Evolutionary conservation across 2,888 invertebrate genomes (phyloP), one percentile per base, ranked within the genome.

Genomic region (Cosmopolites sordidus): DNA sequence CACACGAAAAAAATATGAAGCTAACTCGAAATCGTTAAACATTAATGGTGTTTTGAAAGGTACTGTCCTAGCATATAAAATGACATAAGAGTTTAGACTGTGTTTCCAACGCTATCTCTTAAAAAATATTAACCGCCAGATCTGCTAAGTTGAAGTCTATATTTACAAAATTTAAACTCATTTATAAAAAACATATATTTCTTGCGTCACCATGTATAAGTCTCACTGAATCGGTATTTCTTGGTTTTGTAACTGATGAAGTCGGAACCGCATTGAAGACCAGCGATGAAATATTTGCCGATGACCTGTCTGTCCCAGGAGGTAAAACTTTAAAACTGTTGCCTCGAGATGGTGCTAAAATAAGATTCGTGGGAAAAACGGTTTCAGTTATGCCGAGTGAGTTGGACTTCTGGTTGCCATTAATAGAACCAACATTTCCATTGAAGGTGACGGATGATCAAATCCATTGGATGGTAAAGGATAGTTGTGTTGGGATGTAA

Each of bases 391-490:
- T 17, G 27, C 44, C 14, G 47, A 6, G 4, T 57, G 57, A 53
- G 16, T 17, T 2, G 57, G 57, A 1, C 57, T 53, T n/a, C 16
- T 57, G 30, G 52, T 57, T 16, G 45, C 16, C 4, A 57, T 57
- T 40, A 57, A 53, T n/a, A 53, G 43, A n/a, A 57, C 43, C 8
- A 49, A 53, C 16, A 48, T 51, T 16, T 8, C 4, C n/a, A 46
- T 57, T 6, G 50, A 30, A 18, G 57, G 53, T 17, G 46, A 51
- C 5, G 27, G 9, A 5, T 59, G 50, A 27, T 51, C 59, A 8
- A 15, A 58, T 38, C n/a, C n/a, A n/a, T 39, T 61, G 14, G 49
- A 62, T 43, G 62, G 62, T 0, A 59, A 62, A 53, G 62, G 62
- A 9, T 48, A 52, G 11, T 29, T 57, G 6, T 62, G 61, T 27